These are phyloP conservation scores for Ascaphus truei DNA, from an alignment of 2,113 vertebrate genomes.

Conservation along the genomic window DNA sequence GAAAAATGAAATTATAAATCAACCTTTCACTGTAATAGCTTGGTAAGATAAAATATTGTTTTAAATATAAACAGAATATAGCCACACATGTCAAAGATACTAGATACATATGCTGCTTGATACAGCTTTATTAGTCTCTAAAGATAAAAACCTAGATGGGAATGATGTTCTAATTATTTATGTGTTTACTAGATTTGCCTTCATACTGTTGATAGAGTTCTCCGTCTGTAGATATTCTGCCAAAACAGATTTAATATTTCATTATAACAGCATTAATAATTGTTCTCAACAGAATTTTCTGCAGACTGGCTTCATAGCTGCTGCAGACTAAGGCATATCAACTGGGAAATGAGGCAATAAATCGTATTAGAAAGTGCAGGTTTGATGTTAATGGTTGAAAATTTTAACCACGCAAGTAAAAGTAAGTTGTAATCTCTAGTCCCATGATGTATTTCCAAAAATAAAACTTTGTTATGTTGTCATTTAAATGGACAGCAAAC, in stretches of 20 bases:
- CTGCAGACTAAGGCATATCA: background rate
- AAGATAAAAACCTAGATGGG: constrained; percentile 26
- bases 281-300: constrained; percentile 21
- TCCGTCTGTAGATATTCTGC: constrained; percentile 22
- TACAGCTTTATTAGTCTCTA: constrained; percentile 25
- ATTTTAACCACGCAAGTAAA: too few relatives aligned
- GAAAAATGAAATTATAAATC: too few relatives aligned
- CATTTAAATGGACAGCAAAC: too few relatives aligned
- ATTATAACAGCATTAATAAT: constrained; percentile 39
- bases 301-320: constrained; percentile 2
- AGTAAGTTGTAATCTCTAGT: too few relatives aligned
- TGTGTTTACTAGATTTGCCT: constrained; percentile 21
- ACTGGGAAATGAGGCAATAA: too few relatives aligned
- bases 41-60: constrained; percentile 27
- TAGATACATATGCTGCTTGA: constrained; percentile 32
- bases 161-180: constrained; percentile 37
- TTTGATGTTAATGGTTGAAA: too few relatives aligned
- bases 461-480: too few relatives aligned
- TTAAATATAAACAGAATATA: constrained; percentile 43
- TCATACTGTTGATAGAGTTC: constrained; percentile 26
- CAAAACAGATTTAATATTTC: constrained; percentile 35
- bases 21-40: too few relatives aligned
- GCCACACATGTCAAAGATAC: constrained; percentile 38
- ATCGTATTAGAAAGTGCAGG: too few relatives aligned
- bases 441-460: too few relatives aligned